phyloP scores from a whole-genome alignment of 2,113 vertebrate genomes.

The Steatornis caripensis region DNA sequence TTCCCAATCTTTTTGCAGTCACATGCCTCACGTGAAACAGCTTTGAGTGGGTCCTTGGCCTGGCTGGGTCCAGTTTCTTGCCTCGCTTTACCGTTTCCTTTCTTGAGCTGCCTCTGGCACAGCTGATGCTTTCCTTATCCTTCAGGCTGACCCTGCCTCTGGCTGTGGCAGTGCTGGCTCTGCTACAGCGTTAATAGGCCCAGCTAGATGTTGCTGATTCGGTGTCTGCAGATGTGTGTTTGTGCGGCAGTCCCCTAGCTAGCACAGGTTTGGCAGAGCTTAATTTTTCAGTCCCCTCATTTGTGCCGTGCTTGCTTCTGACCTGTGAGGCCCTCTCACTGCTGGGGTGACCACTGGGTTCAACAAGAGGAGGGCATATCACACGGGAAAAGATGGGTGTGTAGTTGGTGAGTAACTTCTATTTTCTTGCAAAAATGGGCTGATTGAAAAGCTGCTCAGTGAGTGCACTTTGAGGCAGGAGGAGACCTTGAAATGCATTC shows the following conservation, averaged over 20 bases:
- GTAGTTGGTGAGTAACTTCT: background rate
- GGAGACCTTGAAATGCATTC: background rate
- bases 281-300: background rate
- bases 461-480: background rate
- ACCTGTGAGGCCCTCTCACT: background rate
- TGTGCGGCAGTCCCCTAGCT: background rate
- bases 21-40: background rate
- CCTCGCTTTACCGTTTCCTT: background rate
- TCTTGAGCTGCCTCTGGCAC: background rate
- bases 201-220: background rate
- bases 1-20: background rate
- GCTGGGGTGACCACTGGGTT: background rate
- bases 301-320: background rate
- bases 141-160: background rate
- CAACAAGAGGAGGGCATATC: background rate
- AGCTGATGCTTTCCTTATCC: background rate
- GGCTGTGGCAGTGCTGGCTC: background rate
- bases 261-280: background rate
- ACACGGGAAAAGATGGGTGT: background rate
- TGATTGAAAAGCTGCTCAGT: background rate
- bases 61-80: background rate
- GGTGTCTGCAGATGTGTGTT: background rate
- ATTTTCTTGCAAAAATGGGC: background rate
- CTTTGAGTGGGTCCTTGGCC: background rate
- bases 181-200: background rate